Evolutionary conservation across 2,888 invertebrate species (phyloP).

Genomic region (Trichopria drosophilae): DNA sequence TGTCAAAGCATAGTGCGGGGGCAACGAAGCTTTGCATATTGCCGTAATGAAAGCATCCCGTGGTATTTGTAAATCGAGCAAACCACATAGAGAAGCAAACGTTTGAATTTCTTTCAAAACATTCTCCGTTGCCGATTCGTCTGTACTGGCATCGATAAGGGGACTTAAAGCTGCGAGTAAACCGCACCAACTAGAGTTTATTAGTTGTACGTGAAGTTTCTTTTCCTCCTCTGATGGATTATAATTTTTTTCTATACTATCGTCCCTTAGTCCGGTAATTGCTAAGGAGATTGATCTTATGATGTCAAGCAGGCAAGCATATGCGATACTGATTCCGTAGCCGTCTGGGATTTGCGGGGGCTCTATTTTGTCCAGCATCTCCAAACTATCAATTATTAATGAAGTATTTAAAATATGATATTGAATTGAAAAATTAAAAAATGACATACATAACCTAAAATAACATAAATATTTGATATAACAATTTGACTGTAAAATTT

Average conservation of each 20-base stretch:
- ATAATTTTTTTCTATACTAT: slow-evolving; percentile 50
- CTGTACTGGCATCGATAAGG: slow-evolving; percentile 91
- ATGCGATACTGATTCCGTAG: slow-evolving; percentile 94
- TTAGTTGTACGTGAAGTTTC: slow-evolving; percentile 71
- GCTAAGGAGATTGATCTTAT: slow-evolving; percentile 81
- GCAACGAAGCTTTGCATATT: slow-evolving; percentile 93
- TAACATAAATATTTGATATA: neutral
- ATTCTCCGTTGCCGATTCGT: slow-evolving; percentile 88
- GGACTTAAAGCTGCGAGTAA: slow-evolving; percentile 88
- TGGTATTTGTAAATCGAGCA: slow-evolving; percentile 74
- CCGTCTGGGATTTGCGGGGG: slow-evolving; percentile 94
- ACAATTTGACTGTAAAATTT: slow-evolving; percentile 1
- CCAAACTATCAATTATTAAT: slow-evolving; percentile 82
- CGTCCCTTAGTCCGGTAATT: slow-evolving; percentile 65
- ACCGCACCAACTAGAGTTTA: slow-evolving; percentile 95
- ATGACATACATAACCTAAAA: slow-evolving; percentile 11
- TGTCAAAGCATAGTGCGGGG: slow-evolving; percentile 91
- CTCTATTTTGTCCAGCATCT: slow-evolving; percentile 94
- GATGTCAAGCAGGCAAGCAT: slow-evolving; percentile 89
- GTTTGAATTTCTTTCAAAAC: slow-evolving; percentile 90
- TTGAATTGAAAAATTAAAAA: too few species aligned
- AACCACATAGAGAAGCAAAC: slow-evolving; percentile 86
- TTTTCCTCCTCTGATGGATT: slow-evolving; percentile 59
- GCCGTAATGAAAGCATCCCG: slow-evolving; percentile 94
- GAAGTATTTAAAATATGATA: too few species aligned